Base-by-base conservation (phyloP, 2,113 vertebrate genomes). In the Galemys pyrenaicus region DNA sequence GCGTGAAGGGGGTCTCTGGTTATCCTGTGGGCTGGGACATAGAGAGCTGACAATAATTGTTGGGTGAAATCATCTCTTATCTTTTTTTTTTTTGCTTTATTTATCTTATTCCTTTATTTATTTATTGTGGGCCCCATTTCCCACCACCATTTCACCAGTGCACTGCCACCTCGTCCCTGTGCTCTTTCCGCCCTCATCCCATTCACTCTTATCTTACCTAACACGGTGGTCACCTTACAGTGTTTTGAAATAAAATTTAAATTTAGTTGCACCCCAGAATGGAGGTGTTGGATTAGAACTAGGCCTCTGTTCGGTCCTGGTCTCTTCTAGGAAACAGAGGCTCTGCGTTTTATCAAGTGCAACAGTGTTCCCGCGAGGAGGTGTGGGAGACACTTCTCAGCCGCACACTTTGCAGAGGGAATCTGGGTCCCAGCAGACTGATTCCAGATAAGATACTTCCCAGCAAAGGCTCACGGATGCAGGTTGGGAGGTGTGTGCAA, bases 401-500 rank as follows among this genome's bases (percentile, higher is more conserved):
- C 37, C 56, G 82, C 35, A 41, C 60, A 24, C 35, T 87, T 86
- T 56, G 51, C 82, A 86, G 64, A 92, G 89, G 64, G 89, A 60
- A 86, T 79, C 60, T 70, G 89, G 58, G 73, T 85, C 74, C 15
- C 60, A 85, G 89, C 64, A 58, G 54, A 49, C 64, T 64, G 89
- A 91, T 94, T 54, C 22, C 54, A 77, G 95, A 83, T 80, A 86
- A 89, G 89, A 91, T 60, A 19, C 17, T 73, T 91, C 35, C 74
- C 74, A 75, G 79, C 74, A 60, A 32, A 84, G 41, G n/a, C 67
- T n/a, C 6, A 5, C 1, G 1, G 81, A 26, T 19, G 6, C 12
- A 9, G 60, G 35, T 86, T 46, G 37, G 56, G 56, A 81, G 74
- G 62, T 64, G 44, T 44, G 0, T 6, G 62, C 73, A 22, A 4